Base-by-base conservation (phyloP, 2,113 vertebrate species). In the Cygnus atratus region DNA sequence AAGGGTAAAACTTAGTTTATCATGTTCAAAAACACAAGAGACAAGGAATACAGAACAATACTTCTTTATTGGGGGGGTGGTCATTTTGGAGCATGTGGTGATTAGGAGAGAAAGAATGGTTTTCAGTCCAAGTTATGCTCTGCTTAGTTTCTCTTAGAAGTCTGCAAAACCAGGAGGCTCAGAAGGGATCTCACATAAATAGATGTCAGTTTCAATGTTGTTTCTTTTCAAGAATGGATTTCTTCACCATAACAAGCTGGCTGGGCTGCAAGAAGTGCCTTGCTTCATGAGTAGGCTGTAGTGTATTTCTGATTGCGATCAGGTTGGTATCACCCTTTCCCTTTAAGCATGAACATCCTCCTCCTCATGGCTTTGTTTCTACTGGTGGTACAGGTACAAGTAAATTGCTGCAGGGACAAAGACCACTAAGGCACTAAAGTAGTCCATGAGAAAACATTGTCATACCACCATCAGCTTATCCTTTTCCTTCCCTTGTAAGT, bases 1-100 rank as follows among this genome's bases (percentile, higher is more conserved):
- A 94, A 85, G 75, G 82, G 86, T 88, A 93, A 78, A 90, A 90
- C 14, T 82, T 82, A 74, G 50, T 80, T 94, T 86, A 90, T 72
- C n/a, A 52, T 78, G 48, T 68, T 48, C 43, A 84, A 57, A 87
- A 84, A 76, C 43, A 83, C 0, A 4, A 41, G 33, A 73, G n/a
- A 80, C 83, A 87, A 86, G n/a, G 26, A 83, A 73, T 13, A 50
- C 6, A 75, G 52, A 84, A 84, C 26, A 75, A 37, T 62, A 74
- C 4, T 3, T 39, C 28, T 67, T 76, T 67, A 71, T 29, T 44
- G 33, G 20, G 6, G n/a, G 3, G 62, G 48, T 57, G 66, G 48
- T 57, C 29, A 33, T 80, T 87, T 62, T 73, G 46, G 44, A 92
- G 43, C 63, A 78, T 9, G 19, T 18, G 17, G 46, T 59, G 25